Percentiles rank a stretch among this genome's conserved stretches.
Evolutionary conservation across 2,113 vertebrate species (phyloP).

Genomic region (Melozone crissalis): DNA sequence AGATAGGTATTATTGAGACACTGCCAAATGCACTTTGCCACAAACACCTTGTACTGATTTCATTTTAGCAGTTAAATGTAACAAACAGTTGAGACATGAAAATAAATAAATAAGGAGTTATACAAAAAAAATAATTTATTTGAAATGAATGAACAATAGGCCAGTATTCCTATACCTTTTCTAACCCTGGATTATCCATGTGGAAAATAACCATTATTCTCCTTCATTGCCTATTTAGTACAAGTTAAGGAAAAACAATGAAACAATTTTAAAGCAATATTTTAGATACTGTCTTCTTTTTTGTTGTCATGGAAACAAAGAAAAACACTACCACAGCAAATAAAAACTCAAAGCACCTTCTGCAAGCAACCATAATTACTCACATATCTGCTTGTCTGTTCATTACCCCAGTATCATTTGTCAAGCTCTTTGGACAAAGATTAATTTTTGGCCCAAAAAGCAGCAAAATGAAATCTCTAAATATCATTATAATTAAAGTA

Average conservation of each 20-base stretch:
- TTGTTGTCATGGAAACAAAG: background rate
- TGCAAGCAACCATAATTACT: background rate
- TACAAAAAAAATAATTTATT: background rate
- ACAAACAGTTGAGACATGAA: background rate
- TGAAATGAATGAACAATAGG: background rate
- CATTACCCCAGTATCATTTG: background rate
- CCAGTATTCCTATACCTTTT: background rate
- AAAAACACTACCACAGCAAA: background rate
- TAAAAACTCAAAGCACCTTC: background rate
- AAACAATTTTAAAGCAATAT: background rate
- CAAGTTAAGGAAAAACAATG: background rate
- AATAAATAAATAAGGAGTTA: background rate
- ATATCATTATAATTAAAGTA: background rate
- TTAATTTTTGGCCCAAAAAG: background rate
- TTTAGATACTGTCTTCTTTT: background rate
- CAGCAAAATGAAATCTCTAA: background rate
- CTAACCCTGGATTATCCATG: background rate
- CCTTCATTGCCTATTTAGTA: background rate
- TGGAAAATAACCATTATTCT: background rate
- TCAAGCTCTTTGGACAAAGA: background rate
- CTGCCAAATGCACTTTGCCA: background rate
- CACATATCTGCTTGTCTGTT: background rate
- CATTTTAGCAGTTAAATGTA: background rate
- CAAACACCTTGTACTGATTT: background rate
- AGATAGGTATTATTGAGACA: background rate